Conservation (phyloP, 2,113 vertebrate species). For the Scomber colias region DNA sequence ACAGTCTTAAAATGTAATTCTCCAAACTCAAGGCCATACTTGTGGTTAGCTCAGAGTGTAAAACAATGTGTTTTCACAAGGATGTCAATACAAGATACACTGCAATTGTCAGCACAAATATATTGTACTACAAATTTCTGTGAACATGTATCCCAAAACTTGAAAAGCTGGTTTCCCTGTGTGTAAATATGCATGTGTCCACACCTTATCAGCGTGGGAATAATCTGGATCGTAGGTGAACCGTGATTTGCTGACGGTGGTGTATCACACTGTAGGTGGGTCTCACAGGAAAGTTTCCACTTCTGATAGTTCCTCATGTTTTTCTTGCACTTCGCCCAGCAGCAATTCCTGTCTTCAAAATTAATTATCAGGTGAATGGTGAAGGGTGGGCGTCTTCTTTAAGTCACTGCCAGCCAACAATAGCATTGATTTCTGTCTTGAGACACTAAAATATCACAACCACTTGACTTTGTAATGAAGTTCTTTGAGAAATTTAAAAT, state of each 20-base stretch:
- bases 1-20: background rate
- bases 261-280: slow-evolving; percentile 43
- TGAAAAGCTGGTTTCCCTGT: slow-evolving; percentile 14
- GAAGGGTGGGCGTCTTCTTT: background rate
- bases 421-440: background rate
- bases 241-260: slow-evolving; percentile 39
- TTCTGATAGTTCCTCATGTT: slow-evolving; percentile 7
- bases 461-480: no score
- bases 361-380: slow-evolving; percentile 3
- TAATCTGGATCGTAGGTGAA: slow-evolving; percentile 9
- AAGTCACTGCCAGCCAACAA: slow-evolving; percentile 8
- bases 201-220: slow-evolving; percentile 70
- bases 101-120: no score
- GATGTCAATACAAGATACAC: background rate
- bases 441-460: no score
- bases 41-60: background rate
- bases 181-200: background rate
- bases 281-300: slow-evolving; percentile 5
- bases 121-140: no score
- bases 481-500: no score
- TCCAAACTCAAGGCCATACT: background rate
- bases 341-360: slow-evolving; percentile 2
- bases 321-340: slow-evolving; percentile 9
- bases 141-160: background rate
- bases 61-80: background rate